Evolutionary conservation across 2,797 vertebrate species (phyloP), one percentile per base, ranked within the genome.

Genomic region (Phoebastria nigripes): DNA sequence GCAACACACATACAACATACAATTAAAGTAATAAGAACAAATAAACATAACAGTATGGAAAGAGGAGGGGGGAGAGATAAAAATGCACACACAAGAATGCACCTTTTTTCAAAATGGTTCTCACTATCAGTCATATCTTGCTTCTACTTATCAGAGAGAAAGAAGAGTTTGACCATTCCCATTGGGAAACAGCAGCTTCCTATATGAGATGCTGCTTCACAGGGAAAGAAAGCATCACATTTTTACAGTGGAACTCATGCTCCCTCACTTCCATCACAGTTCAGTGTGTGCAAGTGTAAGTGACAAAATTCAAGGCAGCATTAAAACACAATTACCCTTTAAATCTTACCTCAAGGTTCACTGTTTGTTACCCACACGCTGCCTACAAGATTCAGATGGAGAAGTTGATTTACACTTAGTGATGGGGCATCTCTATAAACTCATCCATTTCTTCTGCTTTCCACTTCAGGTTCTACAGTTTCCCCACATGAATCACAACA

Each of bases 61-160:
- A 44, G 5, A 8, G 4, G 5, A 1, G 3, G 7, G 2, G 6
- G 15, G 15, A 7, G 7, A 39, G 24, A 46, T 25, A 62, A 72
- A 89, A 55, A 56, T n/a, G 15, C 8, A 63, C 6, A 41, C 26
- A 46, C 8, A 79, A 91, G 29, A 92, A 61, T 33, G 21, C 4
- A 31, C 12, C 4, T 47, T 52, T 80, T 65, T 58, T 61, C 55
- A 39, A 47, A 90, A 41, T 3, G 13, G 6, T 55, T 52, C 41
- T 80, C 12, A 25, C 31, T 63, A 42, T 49, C 31, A 82, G 55
- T 54, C 7, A 11, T 61, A 52, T n/a, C 46, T 65, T 90, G 15
- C 25, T 80, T 24, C 37, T 52, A 28, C 4, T 76, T 41, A 29
- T 13, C 12, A 51, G 8, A 67, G 21, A 39, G 51, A 80, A 85